These are phyloP conservation scores for Rana temporaria DNA, from an alignment of 2,113 vertebrate species.

Conservation along the genomic window DNA sequence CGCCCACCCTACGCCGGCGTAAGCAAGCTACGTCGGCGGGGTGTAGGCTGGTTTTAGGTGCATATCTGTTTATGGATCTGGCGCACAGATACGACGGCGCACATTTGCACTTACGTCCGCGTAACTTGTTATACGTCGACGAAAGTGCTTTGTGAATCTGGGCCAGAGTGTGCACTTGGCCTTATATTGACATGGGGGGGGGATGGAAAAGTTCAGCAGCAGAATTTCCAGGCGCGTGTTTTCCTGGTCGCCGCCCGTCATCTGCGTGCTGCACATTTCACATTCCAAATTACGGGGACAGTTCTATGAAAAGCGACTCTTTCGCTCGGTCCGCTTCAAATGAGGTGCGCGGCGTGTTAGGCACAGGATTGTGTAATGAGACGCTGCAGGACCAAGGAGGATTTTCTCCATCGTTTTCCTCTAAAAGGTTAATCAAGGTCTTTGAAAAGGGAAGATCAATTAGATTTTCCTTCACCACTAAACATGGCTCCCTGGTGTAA, in stretches of 20 bases:
- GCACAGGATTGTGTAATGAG: not conserved
- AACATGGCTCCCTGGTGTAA: not conserved
- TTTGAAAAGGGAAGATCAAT: constrained; percentile 22
- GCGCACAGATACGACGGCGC: no score
- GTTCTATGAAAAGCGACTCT: not conserved
- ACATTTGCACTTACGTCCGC: no score
- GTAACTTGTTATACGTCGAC: no score
- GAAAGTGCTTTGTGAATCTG: no score
- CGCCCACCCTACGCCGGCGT: no score
- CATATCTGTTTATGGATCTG: no score
- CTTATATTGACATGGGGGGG: no score
- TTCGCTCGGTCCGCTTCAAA: not conserved
- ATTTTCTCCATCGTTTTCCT: not conserved
- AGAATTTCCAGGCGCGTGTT: no score
- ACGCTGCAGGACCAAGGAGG: not conserved
- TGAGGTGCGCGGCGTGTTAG: not conserved
- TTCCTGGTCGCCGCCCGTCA: not conserved
- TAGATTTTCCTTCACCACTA: not conserved
- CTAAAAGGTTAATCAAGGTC: constrained; percentile 43
- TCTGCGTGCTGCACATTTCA: not conserved
- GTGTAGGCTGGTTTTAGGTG: no score
- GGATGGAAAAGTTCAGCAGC: no score
- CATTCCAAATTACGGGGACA: not conserved
- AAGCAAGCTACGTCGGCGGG: no score
- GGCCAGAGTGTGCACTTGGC: no score